A percentile compares a stretch with the other conserved stretches of the same genome.
Evolutionary conservation across 2,113 vertebrate species (phyloP).

Genomic region (Leucoraja erinaceus): DNA sequence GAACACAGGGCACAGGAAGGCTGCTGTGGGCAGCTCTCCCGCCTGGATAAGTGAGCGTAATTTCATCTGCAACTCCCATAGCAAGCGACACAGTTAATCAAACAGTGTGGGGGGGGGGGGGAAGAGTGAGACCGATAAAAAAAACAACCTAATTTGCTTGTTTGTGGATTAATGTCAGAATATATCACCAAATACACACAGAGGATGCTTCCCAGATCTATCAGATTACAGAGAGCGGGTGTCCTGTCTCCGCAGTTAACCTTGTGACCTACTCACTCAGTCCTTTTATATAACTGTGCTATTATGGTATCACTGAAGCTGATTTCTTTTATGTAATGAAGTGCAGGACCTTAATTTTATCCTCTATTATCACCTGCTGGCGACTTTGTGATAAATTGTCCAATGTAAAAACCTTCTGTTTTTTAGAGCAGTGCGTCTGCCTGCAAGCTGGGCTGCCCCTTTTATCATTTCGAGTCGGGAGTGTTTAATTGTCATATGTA

Average conservation of each 20-base stretch:
- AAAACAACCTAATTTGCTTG: background rate
- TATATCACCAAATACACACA: background rate
- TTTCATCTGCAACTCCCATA: background rate
- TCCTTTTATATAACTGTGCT: background rate
- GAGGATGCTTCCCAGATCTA: background rate
- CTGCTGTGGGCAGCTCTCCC: background rate
- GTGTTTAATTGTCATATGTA: too few relatives aligned
- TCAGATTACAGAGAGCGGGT: background rate
- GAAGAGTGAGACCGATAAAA: background rate
- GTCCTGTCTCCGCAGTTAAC: background rate
- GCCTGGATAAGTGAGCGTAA: conserved; percentile 13
- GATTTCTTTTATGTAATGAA: background rate
- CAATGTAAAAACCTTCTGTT: background rate
- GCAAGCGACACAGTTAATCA: background rate
- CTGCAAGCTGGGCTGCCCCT: background rate
- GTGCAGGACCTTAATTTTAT: background rate
- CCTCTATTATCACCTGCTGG: background rate
- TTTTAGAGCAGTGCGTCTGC: background rate
- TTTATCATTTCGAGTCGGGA: background rate
- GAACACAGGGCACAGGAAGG: background rate
- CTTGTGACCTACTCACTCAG: background rate
- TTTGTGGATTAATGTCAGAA: conserved; percentile 1
- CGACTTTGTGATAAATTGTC: background rate
- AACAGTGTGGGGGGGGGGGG: background rate
- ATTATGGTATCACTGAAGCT: background rate